Percentiles rank a stretch among this genome's conserved stretches.
Conservation (phyloP, 2,888 invertebrate genomes). For the Caenorhabditis wallacei region DNA sequence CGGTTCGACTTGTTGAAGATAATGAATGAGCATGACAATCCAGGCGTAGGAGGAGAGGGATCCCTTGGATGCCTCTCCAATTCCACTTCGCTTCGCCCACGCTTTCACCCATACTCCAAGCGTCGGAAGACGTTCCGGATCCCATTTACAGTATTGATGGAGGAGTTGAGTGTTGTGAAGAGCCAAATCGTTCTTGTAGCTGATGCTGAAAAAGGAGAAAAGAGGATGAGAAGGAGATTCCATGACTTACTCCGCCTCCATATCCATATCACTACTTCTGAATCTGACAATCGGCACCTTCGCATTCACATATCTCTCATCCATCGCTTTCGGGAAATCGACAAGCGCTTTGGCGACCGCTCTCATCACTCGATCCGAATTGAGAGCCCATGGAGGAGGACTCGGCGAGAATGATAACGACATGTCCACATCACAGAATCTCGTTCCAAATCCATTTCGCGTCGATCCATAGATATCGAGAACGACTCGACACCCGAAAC, state of each 20-base stretch:
- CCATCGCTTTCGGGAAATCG: conserved; percentile 68
- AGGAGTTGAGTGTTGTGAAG: conserved; percentile 86
- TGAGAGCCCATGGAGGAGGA: conserved; percentile 72
- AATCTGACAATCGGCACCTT: conserved; percentile 87
- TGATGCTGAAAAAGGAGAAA: conserved; percentile 83
- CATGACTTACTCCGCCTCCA: conserved; percentile 68
- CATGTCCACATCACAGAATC: conserved; percentile 86
- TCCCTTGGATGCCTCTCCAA: conserved; percentile 86
- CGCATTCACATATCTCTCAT: conserved; percentile 84
- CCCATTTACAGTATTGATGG: conserved; percentile 85
- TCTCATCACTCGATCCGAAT: conserved; percentile 70
- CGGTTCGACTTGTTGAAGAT: conserved; percentile 85
- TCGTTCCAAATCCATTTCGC: conserved; percentile 86
- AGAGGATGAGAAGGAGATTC: no score
- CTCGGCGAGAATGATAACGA: conserved; percentile 85
- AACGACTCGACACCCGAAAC: conserved; percentile 61
- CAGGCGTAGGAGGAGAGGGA: conserved; percentile 87
- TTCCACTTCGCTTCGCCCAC: conserved; percentile 71
- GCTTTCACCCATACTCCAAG: conserved; percentile 74
- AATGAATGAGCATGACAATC: conserved; percentile 86
- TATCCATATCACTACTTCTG: conserved; percentile 73
- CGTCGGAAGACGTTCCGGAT: conserved; percentile 82
- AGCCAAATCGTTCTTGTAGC: conserved; percentile 86
- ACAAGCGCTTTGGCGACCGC: conserved; percentile 73
- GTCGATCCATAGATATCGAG: conserved; percentile 86